Base-by-base conservation (phyloP, 2,888 invertebrate genomes). In the Pemphredon lugubris region DNA sequence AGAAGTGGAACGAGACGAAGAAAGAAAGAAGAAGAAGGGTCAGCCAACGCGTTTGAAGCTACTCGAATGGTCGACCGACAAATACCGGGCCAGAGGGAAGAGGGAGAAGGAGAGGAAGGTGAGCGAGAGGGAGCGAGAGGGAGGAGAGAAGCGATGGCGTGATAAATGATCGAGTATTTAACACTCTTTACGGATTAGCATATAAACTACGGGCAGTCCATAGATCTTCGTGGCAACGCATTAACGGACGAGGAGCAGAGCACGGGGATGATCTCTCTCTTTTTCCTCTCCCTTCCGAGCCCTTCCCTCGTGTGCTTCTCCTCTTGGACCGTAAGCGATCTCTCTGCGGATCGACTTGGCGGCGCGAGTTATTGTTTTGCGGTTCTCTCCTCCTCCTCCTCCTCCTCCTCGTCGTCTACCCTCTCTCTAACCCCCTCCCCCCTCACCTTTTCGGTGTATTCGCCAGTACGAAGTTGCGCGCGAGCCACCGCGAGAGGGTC, bases 101-200 rank as follows among this genome's bases (percentile, higher is more conserved):
- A 67, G 40, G 57, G 44, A 48, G 58, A 69, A 55, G 55, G 48
- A 23, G 23, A 26, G 51, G 40, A 39, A 48, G 40, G 51, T 58
- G 48, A 50, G 20, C 18, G 14, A 57, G 32, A 50, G 30, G 16
- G n/a, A 50, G 37, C 32, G 40, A 34, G 51, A 71, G 76, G 81
- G 71, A 81, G 75, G 74, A 81, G 84, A 82, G 83, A 85, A 81
- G 85, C 84, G 83, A 84, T 84, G 84, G 85, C 85, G 88, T 89
- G 89, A 89, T 89, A 89, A 89, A 89, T 89, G 89, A 89, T 89
- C 88, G 84, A 89, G 89, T 89, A 89, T 89, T 89, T 89, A 89
- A 89, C 89, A 89, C 89, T 89, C 89, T 89, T 89, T 89, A 89
- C 88, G 88, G 88, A 89, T 89, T 89, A 89, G 89, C 89, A 89